Base-by-base conservation (phyloP, 2,113 vertebrate species). In the Phoxinus phoxinus region DNA sequence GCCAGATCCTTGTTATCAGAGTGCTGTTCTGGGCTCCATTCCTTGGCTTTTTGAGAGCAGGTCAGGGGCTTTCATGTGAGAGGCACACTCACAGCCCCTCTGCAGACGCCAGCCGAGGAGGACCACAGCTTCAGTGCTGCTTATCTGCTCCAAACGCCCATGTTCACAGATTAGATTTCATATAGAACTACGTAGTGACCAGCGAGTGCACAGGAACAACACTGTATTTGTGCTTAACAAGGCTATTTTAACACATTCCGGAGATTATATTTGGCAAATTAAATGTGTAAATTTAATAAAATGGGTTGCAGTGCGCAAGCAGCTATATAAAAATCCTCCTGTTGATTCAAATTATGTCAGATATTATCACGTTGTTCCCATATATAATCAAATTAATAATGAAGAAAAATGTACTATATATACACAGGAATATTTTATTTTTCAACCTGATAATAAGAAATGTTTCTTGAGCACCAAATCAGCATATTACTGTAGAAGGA, bases 1-100 rank as follows among this genome's bases (percentile, higher is more conserved):
- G 96, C 95, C 91, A 91, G 94, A 93, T 92, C 95, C 94, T 94
- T 96, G 95, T 97, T 97, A 97, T 97, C 96, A 95, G 91, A 93
- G 91, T 94, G 93, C 92, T 95, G 93, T 95, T 95, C 94, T 93
- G 91, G 95, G 95, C 93, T 96, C 94, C 94, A 96, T 97, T 98
- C 96, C 93, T 91, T 87, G 90, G 92, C 94, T 93, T 94, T 90
- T 92, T 95, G 95, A 95, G 92, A 94, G 92, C 91, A 90, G 94
- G 93, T 92, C 94, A 92, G 91, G 44, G 87, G 88, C 95, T 98
- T 98, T 99, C 95, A 97, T 96, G 94, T 96, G 91, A 90, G 95
- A 91, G 92, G 93, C 90, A 93, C 90, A 90, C 89, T 93, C 63
- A 82, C 74, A 76, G 88, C 85, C 21, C 86, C 89, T 90, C 87